A percentile compares a stretch with the other conserved stretches of the same genome.
Conservation (phyloP, 2,888 invertebrate genomes). For the Scrobipalpa atriplicella region DNA sequence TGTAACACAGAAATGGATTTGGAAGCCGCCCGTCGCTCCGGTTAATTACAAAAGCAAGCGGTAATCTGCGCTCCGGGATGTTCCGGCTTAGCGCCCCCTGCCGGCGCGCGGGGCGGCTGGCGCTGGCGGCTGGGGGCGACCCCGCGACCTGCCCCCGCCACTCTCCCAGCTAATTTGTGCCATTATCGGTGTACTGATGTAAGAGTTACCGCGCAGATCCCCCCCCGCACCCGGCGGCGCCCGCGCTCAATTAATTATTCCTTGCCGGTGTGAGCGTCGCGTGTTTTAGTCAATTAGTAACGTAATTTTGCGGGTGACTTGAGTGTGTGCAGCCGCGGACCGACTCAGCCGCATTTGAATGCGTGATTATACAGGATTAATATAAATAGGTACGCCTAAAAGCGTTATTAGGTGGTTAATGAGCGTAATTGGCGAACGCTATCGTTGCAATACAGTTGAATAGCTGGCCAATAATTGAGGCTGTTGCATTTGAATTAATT, state of each 20-base stretch:
- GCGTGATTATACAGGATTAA: slow-evolving; percentile 46
- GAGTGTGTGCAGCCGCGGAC: slow-evolving; percentile 75
- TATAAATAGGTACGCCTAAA: slow-evolving; percentile 39
- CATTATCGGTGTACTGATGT: slow-evolving; percentile 83
- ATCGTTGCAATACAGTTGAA: slow-evolving; percentile 51
- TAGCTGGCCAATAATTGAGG: slow-evolving; percentile 70
- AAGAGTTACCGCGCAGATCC: slow-evolving; percentile 81
- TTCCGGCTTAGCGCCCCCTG: slow-evolving; percentile 80
- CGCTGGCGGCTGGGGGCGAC: slow-evolving; percentile 38
- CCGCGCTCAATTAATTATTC: slow-evolving; percentile 82
- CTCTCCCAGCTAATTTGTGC: slow-evolving; percentile 82
- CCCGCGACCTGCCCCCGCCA: slow-evolving; percentile 62
- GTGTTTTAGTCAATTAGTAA: slow-evolving; percentile 83
- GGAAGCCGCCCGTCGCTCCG: slow-evolving; percentile 82
- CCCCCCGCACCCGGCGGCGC: slow-evolving; percentile 50
- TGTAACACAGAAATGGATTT: slow-evolving; percentile 83
- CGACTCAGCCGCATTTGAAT: slow-evolving; percentile 61
- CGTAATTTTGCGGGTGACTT: slow-evolving; percentile 82
- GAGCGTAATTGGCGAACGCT: slow-evolving; percentile 33
- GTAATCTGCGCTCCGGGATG: slow-evolving; percentile 83
- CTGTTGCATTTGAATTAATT: slow-evolving; percentile 79
- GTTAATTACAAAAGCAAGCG: slow-evolving; percentile 84
- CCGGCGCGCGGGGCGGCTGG: slow-evolving; percentile 40
- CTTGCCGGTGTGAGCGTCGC: slow-evolving; percentile 81
- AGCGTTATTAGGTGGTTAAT: slow-evolving; percentile 31